These are phyloP conservation scores for Phlogophora meticulosa DNA, from an alignment of 2,888 invertebrate species.

Conservation along the genomic window DNA sequence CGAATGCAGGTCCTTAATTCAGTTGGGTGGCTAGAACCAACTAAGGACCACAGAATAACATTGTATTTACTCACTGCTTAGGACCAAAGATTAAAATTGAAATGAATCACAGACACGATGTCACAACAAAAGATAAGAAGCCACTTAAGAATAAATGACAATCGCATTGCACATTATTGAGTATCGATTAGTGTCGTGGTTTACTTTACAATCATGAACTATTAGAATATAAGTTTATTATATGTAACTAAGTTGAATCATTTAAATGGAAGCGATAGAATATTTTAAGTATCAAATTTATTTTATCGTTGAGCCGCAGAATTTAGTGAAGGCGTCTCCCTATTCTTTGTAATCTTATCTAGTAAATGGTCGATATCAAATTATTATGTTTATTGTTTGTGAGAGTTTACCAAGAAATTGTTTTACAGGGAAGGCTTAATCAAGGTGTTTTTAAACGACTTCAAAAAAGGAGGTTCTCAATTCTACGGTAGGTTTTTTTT, in stretches of 20 bases:
- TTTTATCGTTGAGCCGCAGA: neutral
- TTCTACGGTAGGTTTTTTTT: too few species aligned
- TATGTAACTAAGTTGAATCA: neutral
- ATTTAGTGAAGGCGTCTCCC: constrained; percentile 15
- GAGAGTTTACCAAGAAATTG: constrained; percentile 25
- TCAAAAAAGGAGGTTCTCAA: too few species aligned
- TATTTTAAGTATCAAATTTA: neutral
- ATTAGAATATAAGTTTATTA: neutral
- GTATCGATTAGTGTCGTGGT: constrained; percentile 25
- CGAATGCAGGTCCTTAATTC: neutral
- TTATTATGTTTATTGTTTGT: constrained; percentile 43
- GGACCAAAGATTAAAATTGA: neutral
- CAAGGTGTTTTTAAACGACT: too few species aligned
- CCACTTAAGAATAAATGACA: constrained; percentile 30
- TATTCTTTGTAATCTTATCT: constrained; percentile 47
- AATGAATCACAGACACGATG: constrained; percentile 23
- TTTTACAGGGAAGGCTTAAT: constrained; percentile 4
- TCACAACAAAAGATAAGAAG: constrained; percentile 28
- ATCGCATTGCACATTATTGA: constrained; percentile 22
- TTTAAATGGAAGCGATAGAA: neutral
- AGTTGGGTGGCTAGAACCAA: neutral
- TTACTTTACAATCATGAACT: constrained; percentile 16
- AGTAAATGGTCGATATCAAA: constrained; percentile 26
- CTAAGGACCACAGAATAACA: neutral
- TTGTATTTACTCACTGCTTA: neutral